Base-by-base conservation (phyloP, 2,888 invertebrate species). In the Pegoplata infirma region DNA sequence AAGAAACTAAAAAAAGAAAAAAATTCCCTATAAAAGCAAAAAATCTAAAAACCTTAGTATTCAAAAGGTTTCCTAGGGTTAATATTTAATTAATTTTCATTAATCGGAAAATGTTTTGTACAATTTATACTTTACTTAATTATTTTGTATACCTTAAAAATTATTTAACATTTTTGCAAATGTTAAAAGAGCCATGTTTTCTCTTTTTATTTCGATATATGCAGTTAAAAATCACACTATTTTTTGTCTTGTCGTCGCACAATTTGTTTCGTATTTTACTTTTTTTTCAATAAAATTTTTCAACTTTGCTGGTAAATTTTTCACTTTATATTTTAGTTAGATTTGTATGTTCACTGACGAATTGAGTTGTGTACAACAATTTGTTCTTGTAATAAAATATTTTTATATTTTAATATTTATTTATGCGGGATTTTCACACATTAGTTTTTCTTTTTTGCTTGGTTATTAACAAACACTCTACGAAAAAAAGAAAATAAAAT, bases 401-500 rank as follows among this genome's bases (percentile, higher is more conserved):
- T 36, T 58, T 17, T 16, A 23, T 64, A 36, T 28, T 61, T 55
- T 63, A 25, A 14, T 3, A 47, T 66, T 66, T 71, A 69, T 51
- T 78, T 66, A 44, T 61, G 23, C 32, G 21, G 19, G 12, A n/a
- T 55, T 64, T 40, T 59, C 44, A 66, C 51, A 69, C 46, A 64
- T 21, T 47, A 61, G 10, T 5, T 28, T 69, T 19, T 61, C 40
- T 40, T 63, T 68, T 75, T 64, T 63, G 49, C 49, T 67, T 53
- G 17, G 5, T 19, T 76, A 44, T 21, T 64, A 59, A 44, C 55
- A 71, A 59, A 44, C 55, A 71, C 75, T 53, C 53, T 58, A 73
- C 51, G 53, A 71, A 66, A 66, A 40, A 59, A 77, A 72, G 66
- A 77, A 81, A 82, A 76, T 81, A 69, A 77, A 71, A 67, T 81